Evolutionary conservation across 2,888 invertebrate genomes (phyloP).

Genomic region (Melanchra persicariae): DNA sequence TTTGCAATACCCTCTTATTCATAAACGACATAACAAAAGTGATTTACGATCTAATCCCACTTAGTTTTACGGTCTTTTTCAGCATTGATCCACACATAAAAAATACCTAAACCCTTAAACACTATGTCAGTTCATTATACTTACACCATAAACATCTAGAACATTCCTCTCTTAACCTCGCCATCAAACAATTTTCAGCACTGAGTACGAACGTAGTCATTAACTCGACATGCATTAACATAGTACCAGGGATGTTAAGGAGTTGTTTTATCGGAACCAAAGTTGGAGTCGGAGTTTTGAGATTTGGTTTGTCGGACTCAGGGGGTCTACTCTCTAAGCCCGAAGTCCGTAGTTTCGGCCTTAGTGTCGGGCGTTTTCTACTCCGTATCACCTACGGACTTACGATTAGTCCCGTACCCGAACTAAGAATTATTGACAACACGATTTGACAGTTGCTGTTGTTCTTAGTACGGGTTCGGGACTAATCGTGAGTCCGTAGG

Average conservation of each 20-base stretch:
- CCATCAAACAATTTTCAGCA: slow-evolving; percentile 56
- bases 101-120: slow-evolving; percentile 4
- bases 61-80: slow-evolving; percentile 22
- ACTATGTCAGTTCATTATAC: slow-evolving; percentile 10
- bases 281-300: too few species aligned
- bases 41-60: slow-evolving; percentile 10
- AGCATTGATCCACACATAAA: slow-evolving; percentile 11
- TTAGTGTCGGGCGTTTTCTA: too few species aligned
- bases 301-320: too few species aligned
- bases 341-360: too few species aligned
- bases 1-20: background rate
- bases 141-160: slow-evolving; percentile 8
- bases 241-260: slow-evolving; percentile 24
- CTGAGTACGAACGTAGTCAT: slow-evolving; percentile 48
- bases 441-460: too few species aligned
- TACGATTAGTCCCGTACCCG: too few species aligned
- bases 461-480: too few species aligned
- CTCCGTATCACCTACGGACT: too few species aligned
- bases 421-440: too few species aligned
- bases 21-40: slow-evolving; percentile 22
- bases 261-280: too few species aligned
- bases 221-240: slow-evolving; percentile 59
- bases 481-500: too few species aligned
- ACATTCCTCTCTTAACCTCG: slow-evolving; percentile 28
- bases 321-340: too few species aligned